Evolutionary conservation across 2,888 invertebrate species (phyloP), one percentile per base, ranked within the genome.

Genomic region (Sipunculus nudus): DNA sequence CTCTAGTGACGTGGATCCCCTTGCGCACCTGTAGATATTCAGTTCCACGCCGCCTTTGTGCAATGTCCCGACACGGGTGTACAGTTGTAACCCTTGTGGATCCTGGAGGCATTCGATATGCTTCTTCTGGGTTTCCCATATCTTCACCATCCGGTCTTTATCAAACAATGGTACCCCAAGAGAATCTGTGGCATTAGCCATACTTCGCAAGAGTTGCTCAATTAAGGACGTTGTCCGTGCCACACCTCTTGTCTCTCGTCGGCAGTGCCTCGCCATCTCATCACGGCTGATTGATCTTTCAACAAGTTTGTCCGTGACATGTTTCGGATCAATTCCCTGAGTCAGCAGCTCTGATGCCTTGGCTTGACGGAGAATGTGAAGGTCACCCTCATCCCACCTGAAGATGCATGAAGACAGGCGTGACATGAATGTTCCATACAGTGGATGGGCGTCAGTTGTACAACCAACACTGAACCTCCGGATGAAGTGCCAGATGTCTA

Each of bases 401-500:
- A 70, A 75, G n/a, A 73, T 71, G 52, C 56, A 53, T 5, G 26
- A n/a, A 13, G 66, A 65, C 8, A 72, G 53, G 5, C 45, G 32
- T 3, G 45, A 10, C 67, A 72, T 69, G 63, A 73, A 72, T 13
- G 35, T n/a, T 1, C 45, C 63, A 61, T 71, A 68, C 40, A 71
- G 53, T 6, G 53, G 62, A 32, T 73, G 70, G 2, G 63, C 19
- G 26, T 73, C 70, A 16, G 70, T 60, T 28, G 62, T 57, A 40
- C 49, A 59, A 5, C 50, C 61, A 6, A 31, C 21, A 8, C 64
- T 35, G 1, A 72, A 21, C 1, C 72, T 48, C 5, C 65, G 23
- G 70, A 73, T 72, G 56, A 73, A 67, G 32, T 73, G 69, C 68
- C 72, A 72, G 16, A 71, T 59, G 53, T 73, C 72, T 10, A 73